These are phyloP conservation scores for Vireo altiloquus DNA, from an alignment of 2,113 vertebrate species.

Conservation along the genomic window DNA sequence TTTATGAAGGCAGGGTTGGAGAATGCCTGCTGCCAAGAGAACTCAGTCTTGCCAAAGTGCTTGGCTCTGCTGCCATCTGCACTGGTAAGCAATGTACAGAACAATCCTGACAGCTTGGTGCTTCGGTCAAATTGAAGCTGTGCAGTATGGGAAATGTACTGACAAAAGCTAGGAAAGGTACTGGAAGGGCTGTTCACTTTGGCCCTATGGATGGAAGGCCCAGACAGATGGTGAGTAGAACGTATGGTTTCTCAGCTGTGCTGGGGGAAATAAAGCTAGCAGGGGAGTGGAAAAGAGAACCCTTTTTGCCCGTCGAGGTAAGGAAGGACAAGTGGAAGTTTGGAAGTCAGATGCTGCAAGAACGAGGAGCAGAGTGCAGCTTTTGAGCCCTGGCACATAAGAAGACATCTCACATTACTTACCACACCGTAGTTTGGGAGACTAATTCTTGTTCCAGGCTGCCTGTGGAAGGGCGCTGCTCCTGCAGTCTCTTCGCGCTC, in stretches of 20 bases:
- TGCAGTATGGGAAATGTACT: background rate
- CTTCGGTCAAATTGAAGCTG: background rate
- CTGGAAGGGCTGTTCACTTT: background rate
- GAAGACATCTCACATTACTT: background rate
- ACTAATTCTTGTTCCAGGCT: too few relatives aligned
- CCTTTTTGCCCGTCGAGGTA: background rate
- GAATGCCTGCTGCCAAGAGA: background rate
- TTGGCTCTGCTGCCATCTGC: background rate
- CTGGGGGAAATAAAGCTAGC: background rate
- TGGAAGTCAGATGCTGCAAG: background rate
- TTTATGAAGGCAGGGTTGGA: background rate
- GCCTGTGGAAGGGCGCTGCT: background rate
- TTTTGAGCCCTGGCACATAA: background rate
- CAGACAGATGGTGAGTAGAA: background rate
- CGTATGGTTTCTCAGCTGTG: background rate
- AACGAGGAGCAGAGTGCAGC: too few relatives aligned
- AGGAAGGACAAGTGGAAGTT: background rate
- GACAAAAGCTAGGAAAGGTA: background rate
- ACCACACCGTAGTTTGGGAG: rapidly evolving
- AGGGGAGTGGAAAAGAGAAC: background rate
- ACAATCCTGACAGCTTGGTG: background rate
- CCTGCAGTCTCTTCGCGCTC: rapidly evolving
- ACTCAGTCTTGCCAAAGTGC: background rate
- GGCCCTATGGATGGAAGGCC: background rate
- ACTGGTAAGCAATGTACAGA: background rate